Evolutionary conservation across 2,113 vertebrate species (phyloP), one percentile per base, ranked within the genome.

Genomic region (Jacana jacana): DNA sequence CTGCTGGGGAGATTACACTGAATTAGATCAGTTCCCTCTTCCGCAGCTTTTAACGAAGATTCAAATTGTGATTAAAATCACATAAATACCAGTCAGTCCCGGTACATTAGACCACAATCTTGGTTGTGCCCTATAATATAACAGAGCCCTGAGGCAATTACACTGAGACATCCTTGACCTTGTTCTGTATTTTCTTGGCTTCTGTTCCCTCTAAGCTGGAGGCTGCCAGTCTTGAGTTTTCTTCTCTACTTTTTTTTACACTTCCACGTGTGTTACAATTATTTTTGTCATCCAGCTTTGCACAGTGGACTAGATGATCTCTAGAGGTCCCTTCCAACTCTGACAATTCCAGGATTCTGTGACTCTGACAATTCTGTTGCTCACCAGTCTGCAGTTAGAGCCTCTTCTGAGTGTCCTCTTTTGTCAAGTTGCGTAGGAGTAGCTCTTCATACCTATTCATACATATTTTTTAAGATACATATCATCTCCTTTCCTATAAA

Each of bases 61-160:
- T 66, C 30, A 17, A 57, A 17, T 17, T 3, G n/a, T 22, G 68
- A 11, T 57, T 70, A 6, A 66, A 46, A 28, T 57, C 64, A 33
- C 9, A 0, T 7, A 11, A 12, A 3, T 65, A 33, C 48, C 30
- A 13, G 1, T 39, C 28, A 14, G 22, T 39, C 17, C 17, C 57
- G 17, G 6, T 69, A 25, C 30, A 4, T 46, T 4, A 11, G 8
- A 5, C 17, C 40, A 14, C 8, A 6, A 0, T 23, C 30, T 42
- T 19, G 35, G 33, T 4, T 35, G 49, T 55, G 22, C 46, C 23
- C 25, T 17, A 1, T 7, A 13, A 1, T 13, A 0, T 1, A 4
- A 1, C 5, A 17, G 42, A 33, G 28, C 42, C 30, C 51, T 3
- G 57, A 30, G 44, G 14, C 4, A 4, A 27, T 31, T 57, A 2